Percentiles rank a stretch among this genome's conserved stretches.
These are phyloP conservation scores for Actinia equina DNA, from an alignment of 64 coral and sea anemone species.

Conservation along the genomic window DNA sequence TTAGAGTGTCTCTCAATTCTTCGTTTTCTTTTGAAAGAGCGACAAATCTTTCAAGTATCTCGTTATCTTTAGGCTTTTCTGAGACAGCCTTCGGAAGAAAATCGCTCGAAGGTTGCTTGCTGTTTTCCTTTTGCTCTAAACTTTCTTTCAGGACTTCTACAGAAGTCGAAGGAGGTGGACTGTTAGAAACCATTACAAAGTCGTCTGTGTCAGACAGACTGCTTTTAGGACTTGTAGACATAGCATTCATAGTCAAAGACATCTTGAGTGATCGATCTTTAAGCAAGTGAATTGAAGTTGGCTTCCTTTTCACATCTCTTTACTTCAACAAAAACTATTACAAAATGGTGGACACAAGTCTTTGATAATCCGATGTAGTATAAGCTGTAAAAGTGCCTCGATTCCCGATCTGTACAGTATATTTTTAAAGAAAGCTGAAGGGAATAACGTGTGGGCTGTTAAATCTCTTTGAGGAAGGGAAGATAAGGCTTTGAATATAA, in stretches of 20 bases:
- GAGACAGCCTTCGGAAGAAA: not conserved
- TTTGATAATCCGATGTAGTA: not conserved
- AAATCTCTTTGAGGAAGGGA: not conserved
- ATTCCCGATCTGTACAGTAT: not conserved
- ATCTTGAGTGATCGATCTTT: not conserved
- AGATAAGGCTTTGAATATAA: not conserved
- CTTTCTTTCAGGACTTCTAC: not conserved
- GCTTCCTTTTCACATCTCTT: not conserved
- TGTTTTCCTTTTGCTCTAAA: not conserved
- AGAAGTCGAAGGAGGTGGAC: not conserved
- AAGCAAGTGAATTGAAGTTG: not conserved
- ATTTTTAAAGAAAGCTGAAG: not conserved
- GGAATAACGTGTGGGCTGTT: not conserved
- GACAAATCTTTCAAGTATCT: conserved; percentile 1
- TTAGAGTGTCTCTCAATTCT: conserved; percentile 40
- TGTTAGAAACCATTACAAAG: not conserved
- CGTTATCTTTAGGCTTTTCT: not conserved
- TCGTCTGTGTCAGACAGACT: not conserved
- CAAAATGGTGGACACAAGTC: conserved; percentile 14
- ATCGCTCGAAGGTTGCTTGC: not conserved
- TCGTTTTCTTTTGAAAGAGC: conserved; percentile 46
- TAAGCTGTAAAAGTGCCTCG: not conserved
- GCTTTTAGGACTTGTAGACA: not conserved
- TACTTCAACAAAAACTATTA: not conserved
- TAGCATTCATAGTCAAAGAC: not conserved